Evolutionary conservation across 2,113 vertebrate genomes (phyloP).

Genomic region (cattle (Bos taurus)): ARS-UCD2.0 NC_037345.1:22444001-22444500

Average conservation of each 20-base stretch:
- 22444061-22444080: background rate
- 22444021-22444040: background rate
- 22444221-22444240: background rate
- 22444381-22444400: conserved; percentile 39
- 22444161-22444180: background rate
- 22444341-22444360: conserved; percentile 45
- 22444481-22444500: background rate
- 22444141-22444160: background rate
- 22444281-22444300: conserved; percentile 32
- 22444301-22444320: conserved; percentile 9
- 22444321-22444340: conserved; percentile 51
- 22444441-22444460: background rate
- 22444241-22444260: background rate
- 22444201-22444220: background rate
- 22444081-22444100: background rate
- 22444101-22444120: background rate
- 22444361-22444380: conserved; percentile 27
- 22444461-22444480: conserved; percentile 8
- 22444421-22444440: conserved; percentile 6
- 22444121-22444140: background rate
- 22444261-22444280: background rate
- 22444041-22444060: background rate
- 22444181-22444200: conserved; percentile 30
- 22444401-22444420: conserved; percentile 46
- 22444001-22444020: background rate